phyloP scores from a whole-genome alignment of 1,140 invertebrate genomes.

The Chrysomallon squamiferum region DNA sequence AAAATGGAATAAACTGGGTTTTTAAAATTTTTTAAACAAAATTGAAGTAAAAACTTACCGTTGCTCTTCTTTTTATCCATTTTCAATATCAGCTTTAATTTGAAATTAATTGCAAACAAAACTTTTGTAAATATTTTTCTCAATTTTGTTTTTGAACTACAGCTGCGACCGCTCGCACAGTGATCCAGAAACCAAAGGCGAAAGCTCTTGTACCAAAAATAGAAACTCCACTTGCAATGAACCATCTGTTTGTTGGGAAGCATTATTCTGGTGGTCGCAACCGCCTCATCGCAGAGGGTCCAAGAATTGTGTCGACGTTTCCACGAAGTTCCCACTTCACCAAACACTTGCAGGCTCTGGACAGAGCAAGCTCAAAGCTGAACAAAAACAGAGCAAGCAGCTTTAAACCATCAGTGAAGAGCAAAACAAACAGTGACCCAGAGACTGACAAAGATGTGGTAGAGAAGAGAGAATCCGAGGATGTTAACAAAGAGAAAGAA shows the following conservation, averaged over 20 bases:
- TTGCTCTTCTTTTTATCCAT: too few relatives aligned
- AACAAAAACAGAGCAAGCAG: too few relatives aligned
- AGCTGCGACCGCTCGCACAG: conserved; percentile 40
- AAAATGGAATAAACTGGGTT: too few relatives aligned
- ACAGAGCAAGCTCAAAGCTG: conserved; percentile 3
- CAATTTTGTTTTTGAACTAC: conserved; percentile 19
- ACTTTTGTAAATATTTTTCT: conserved; percentile 15
- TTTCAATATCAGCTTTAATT: too few relatives aligned
- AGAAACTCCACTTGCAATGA: conserved; percentile 50
- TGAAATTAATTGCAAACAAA: too few relatives aligned
- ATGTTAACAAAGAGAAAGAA: too few relatives aligned
- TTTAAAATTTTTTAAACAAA: too few relatives aligned
- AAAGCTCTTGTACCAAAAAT: conserved; percentile 44
- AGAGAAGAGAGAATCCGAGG: too few relatives aligned
- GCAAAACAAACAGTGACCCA: too few relatives aligned
- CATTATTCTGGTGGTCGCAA: conserved; percentile 8
- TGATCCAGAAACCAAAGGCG: conserved; percentile 20
- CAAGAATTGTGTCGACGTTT: conserved; percentile 12
- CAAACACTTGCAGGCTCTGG: conserved; percentile 28
- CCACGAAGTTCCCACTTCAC: conserved; percentile 5
- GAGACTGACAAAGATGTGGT: too few relatives aligned
- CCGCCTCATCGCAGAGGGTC: conserved; percentile 23
- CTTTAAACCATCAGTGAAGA: too few relatives aligned
- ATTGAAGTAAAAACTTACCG: too few relatives aligned
- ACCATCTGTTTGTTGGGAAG: conserved; percentile 57